Conservation (phyloP, 2,888 invertebrate species). For the Crepidodera aurea region DNA sequence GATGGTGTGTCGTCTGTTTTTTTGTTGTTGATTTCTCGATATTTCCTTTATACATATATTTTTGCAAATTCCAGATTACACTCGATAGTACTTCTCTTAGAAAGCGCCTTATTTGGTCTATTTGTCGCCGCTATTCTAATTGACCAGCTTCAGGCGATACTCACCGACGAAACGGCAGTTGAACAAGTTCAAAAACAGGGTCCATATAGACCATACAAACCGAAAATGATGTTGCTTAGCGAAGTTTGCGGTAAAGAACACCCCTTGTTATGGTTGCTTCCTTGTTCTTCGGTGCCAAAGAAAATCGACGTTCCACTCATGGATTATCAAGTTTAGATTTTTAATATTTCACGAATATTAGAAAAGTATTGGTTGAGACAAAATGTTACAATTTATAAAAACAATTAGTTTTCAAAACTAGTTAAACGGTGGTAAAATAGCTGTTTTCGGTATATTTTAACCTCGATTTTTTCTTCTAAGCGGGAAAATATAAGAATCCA, state of each 20-base stretch:
- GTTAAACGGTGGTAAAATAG: too few relatives aligned
- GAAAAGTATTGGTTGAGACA: not conserved
- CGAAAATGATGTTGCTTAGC: slow-evolving; percentile 71
- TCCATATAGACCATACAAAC: slow-evolving; percentile 70
- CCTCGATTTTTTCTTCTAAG: too few relatives aligned
- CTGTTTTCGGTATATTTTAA: too few relatives aligned
- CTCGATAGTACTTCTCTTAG: slow-evolving; percentile 80
- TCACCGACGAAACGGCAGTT: slow-evolving; percentile 84
- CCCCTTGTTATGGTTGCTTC: slow-evolving; percentile 76
- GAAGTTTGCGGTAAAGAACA: slow-evolving; percentile 72
- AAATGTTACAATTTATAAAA: too few relatives aligned
- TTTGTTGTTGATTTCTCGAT: too few relatives aligned
- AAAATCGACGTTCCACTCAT: slow-evolving; percentile 58
- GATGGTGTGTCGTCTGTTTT: too few relatives aligned
- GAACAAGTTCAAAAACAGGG: slow-evolving; percentile 79
- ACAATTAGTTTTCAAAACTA: too few relatives aligned
- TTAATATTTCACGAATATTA: not conserved
- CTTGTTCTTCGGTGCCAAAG: slow-evolving; percentile 65
- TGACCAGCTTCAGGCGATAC: slow-evolving; percentile 85
- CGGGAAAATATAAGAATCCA: too few relatives aligned
- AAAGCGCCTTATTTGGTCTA: slow-evolving; percentile 85
- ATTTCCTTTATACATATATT: too few relatives aligned
- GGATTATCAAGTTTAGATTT: slow-evolving; percentile 58
- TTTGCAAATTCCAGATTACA: slow-evolving; percentile 79
- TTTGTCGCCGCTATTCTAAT: slow-evolving; percentile 88